phyloP scores from a whole-genome alignment of 2,797 vertebrate species.

The Poecilia wingei region DNA sequence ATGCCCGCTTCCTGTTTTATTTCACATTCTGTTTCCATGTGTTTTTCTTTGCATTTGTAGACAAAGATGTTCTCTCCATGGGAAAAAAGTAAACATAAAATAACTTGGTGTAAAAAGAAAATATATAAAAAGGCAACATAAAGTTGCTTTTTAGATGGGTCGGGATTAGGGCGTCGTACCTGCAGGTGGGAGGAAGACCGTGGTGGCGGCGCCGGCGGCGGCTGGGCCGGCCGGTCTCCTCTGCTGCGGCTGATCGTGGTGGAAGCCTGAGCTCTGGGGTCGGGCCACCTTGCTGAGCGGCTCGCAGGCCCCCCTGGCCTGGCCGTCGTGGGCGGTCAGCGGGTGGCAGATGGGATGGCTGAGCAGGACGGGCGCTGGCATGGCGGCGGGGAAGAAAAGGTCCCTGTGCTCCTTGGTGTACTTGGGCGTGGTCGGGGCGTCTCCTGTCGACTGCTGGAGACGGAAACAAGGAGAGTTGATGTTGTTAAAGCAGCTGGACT shows the following conservation, averaged over 20 bases:
- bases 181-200: slow-evolving; percentile 78
- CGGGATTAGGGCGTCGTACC: slow-evolving; percentile 57
- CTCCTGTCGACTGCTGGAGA: slow-evolving; percentile 82
- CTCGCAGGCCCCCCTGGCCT: slow-evolving; percentile 69
- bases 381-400: slow-evolving; percentile 86
- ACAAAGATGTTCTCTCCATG: no score
- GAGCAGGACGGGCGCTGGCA: slow-evolving; percentile 74
- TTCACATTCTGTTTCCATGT: no score
- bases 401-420: slow-evolving; percentile 90
- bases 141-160: not conserved
- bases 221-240: slow-evolving; percentile 66
- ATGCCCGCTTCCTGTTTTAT: no score
- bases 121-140: not conserved
- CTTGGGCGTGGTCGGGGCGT: slow-evolving; percentile 92
- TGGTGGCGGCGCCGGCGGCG: slow-evolving; percentile 62
- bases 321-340: slow-evolving; percentile 73
- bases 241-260: slow-evolving; percentile 73
- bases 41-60: no score
- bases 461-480: slow-evolving; percentile 23
- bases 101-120: not conserved
- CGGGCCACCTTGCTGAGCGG: slow-evolving; percentile 82
- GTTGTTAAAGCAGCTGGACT: not conserved
- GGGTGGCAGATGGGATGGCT: slow-evolving; percentile 73
- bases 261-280: slow-evolving; percentile 66
- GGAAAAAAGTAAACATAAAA: not conserved